A percentile compares a stretch with the other conserved stretches of the same genome.
These are phyloP conservation scores for Aurelia sp. DNA, from an alignment of 30 jellyfish, hydroid and myxozoan species.

Conservation along the genomic window DNA sequence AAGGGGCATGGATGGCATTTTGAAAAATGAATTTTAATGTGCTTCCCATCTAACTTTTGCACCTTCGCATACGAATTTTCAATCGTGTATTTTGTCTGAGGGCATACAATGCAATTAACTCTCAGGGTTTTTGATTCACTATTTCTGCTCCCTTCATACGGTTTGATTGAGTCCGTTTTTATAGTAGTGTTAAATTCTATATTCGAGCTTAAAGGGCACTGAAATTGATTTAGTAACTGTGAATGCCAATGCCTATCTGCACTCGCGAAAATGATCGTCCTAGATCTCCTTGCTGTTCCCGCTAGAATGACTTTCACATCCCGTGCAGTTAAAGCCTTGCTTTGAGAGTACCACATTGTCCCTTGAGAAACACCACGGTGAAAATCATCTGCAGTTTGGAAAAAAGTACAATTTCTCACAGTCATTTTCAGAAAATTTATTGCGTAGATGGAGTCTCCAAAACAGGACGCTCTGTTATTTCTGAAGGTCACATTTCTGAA, in stretches of 20 bases:
- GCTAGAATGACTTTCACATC: not conserved
- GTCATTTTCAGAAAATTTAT: not conserved
- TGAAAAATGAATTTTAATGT: not conserved
- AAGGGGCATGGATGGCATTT: conserved; percentile 26
- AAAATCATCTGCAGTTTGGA: not conserved
- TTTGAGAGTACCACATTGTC: not conserved
- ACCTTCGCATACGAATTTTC: not conserved
- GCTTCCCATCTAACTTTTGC: not conserved
- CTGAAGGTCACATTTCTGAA: not conserved
- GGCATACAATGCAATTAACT: not conserved
- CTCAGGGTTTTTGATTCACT: not conserved
- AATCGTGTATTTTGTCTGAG: not conserved
- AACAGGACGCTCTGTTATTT: not conserved
- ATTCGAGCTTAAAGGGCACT: not conserved
- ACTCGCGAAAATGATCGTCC: not conserved
- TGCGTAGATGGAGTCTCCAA: not conserved
- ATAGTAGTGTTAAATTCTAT: not conserved
- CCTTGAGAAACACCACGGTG: not conserved
- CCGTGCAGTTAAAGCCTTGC: not conserved
- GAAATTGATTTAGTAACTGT: not conserved
- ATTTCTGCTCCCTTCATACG: not conserved
- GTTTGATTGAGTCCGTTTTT: too few species aligned
- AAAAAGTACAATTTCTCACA: not conserved
- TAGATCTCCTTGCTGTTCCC: not conserved
- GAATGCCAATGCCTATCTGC: not conserved